These are phyloP conservation scores for Mesitornis unicolor DNA, from an alignment of 2,113 vertebrate species.

Conservation along the genomic window DNA sequence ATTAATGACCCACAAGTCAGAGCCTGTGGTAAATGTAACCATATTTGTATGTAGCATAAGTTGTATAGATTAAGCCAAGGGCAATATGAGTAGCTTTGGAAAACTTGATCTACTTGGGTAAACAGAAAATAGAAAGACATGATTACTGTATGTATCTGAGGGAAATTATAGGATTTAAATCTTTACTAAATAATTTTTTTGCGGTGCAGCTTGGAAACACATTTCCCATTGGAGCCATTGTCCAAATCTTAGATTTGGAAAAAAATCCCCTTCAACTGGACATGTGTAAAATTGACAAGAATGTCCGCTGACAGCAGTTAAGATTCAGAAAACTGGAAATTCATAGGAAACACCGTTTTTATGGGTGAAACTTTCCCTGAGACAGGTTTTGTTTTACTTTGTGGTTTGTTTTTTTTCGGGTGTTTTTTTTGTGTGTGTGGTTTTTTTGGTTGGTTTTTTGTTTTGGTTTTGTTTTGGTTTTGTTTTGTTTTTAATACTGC, in stretches of 20 bases:
- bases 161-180: neutral
- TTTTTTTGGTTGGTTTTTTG: too few relatives aligned
- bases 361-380: neutral
- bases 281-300: neutral
- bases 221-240: neutral
- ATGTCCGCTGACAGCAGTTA: neutral
- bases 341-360: neutral
- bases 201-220: neutral
- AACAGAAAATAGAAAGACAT: neutral
- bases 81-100: neutral
- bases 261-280: neutral
- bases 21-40: neutral
- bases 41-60: neutral
- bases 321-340: neutral
- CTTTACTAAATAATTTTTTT: neutral
- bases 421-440: too few relatives aligned
- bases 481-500: too few relatives aligned
- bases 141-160: neutral
- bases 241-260: neutral
- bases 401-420: too few relatives aligned
- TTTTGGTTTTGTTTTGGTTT: too few relatives aligned
- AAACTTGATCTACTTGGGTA: neutral
- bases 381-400: neutral
- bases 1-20: slow-evolving; percentile 43
- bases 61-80: neutral